These are phyloP conservation scores for Drosophila aldrichi DNA, from an alignment of 2,888 invertebrate species.

Conservation along the genomic window DNA sequence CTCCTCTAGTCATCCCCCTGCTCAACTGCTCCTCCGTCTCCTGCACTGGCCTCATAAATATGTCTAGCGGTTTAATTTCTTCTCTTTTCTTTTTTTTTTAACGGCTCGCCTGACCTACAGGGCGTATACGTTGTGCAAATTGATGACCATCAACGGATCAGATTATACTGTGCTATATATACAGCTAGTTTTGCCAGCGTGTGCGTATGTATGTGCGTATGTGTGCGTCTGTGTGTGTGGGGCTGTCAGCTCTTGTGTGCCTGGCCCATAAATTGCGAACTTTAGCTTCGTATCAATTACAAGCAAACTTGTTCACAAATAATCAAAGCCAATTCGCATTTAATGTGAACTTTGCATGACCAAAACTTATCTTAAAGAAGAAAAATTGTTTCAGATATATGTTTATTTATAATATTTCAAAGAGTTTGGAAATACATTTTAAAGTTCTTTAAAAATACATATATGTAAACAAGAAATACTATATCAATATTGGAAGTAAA, in stretches of 20 bases:
- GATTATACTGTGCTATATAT: slow-evolving; percentile 23
- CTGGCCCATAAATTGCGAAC: slow-evolving; percentile 33
- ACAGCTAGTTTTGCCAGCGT: slow-evolving; percentile 8
- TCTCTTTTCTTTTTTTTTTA: background rate
- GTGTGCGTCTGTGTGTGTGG: slow-evolving; percentile 1
- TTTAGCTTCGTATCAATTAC: slow-evolving; percentile 58
- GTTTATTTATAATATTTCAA: background rate
- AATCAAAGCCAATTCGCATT: slow-evolving; percentile 20
- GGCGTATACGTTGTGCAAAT: slow-evolving; percentile 54
- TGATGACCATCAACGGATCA: slow-evolving; percentile 50
- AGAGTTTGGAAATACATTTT: too few species aligned
- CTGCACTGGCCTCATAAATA: slow-evolving; percentile 64
- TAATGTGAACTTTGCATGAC: slow-evolving; percentile 24
- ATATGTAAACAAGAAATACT: too few species aligned
- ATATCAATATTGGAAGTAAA: too few species aligned
- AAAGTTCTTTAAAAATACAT: too few species aligned
- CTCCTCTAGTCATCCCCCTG: background rate
- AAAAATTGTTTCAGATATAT: background rate
- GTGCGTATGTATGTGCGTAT: background rate
- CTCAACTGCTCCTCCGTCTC: slow-evolving; percentile 1
- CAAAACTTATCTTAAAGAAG: background rate
- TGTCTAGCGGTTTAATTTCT: slow-evolving; percentile 38
- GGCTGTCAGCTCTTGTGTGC: slow-evolving; percentile 20
- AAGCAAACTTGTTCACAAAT: slow-evolving; percentile 30
- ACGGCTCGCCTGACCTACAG: slow-evolving; percentile 51